Evolutionary conservation across 2,888 invertebrate species (phyloP).

Genomic region (Leucoma salicis): DNA sequence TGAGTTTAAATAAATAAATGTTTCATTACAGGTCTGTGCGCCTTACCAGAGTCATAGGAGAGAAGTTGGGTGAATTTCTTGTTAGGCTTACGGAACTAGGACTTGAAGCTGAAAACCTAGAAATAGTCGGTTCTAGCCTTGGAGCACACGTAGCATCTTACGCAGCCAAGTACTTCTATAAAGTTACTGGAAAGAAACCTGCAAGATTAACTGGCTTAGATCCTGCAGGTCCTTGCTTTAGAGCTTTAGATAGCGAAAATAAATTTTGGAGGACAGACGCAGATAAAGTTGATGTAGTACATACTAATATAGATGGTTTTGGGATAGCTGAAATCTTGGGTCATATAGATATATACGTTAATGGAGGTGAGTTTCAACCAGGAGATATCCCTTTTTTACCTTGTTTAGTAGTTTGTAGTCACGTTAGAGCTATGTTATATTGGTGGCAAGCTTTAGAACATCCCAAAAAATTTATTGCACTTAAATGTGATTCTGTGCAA

Average conservation of each 20-base stretch:
- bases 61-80: slow-evolving; percentile 62
- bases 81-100: slow-evolving; percentile 53
- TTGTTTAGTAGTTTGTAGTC: slow-evolving; percentile 65
- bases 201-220: slow-evolving; percentile 64
- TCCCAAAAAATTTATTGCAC: slow-evolving; percentile 63
- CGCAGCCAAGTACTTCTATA: slow-evolving; percentile 62
- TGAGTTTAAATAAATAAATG: not conserved
- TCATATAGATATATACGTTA: slow-evolving; percentile 67
- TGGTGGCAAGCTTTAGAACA: slow-evolving; percentile 73
- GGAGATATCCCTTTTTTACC: slow-evolving; percentile 61
- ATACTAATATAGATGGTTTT: slow-evolving; percentile 75
- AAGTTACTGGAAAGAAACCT: slow-evolving; percentile 57
- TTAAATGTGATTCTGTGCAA: slow-evolving; percentile 61
- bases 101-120: slow-evolving; percentile 53
- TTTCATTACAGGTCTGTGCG: slow-evolving; percentile 61
- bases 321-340: slow-evolving; percentile 67
- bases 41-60: slow-evolving; percentile 53
- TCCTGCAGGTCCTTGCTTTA: slow-evolving; percentile 71
- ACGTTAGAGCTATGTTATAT: slow-evolving; percentile 53
- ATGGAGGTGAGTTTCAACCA: slow-evolving; percentile 72
- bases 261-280: slow-evolving; percentile 54
- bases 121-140: slow-evolving; percentile 63
- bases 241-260: slow-evolving; percentile 45
- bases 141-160: slow-evolving; percentile 60
- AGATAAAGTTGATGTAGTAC: slow-evolving; percentile 56